Percentiles rank a stretch among this genome's conserved stretches.
phyloP scores from a whole-genome alignment of 2,888 invertebrate species.

The Zaprionus bogoriensis region DNA sequence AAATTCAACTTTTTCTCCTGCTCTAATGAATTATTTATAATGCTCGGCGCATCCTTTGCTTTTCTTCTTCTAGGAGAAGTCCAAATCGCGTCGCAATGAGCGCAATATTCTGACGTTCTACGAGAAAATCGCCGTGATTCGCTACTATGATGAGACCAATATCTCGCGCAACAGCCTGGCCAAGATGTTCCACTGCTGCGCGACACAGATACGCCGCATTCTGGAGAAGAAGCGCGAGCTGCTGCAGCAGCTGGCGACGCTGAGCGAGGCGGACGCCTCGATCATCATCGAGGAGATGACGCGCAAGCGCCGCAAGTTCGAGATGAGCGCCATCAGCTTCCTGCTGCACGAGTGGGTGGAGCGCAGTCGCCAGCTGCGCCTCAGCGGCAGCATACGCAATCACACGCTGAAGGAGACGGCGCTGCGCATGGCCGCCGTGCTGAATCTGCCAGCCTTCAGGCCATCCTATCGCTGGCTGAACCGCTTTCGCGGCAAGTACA shows the following conservation, averaged over 20 bases:
- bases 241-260: constrained; percentile 74
- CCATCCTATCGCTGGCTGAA: constrained; percentile 80
- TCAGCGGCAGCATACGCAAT: constrained; percentile 74
- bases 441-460: constrained; percentile 78
- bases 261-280: constrained; percentile 80
- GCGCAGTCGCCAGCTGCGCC: constrained; percentile 73
- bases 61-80: constrained; percentile 36
- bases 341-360: constrained; percentile 81
- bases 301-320: constrained; percentile 80
- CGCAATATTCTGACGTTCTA: constrained; percentile 81
- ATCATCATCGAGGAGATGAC: constrained; percentile 81
- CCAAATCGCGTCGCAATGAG: constrained; percentile 75
- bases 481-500: constrained; percentile 80
- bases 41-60: not conserved
- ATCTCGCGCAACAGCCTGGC: constrained; percentile 80
- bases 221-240: constrained; percentile 79
- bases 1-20: not conserved
- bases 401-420: constrained; percentile 79
- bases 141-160: constrained; percentile 81
- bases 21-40: not conserved
- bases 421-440: constrained; percentile 77
- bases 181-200: constrained; percentile 81
- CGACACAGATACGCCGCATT: constrained; percentile 81
- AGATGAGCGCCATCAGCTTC: constrained; percentile 81
- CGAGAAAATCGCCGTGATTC: constrained; percentile 82